phyloP scores from a whole-genome alignment of 2,113 vertebrate genomes.

The Coregonus clupeaformis region DNA sequence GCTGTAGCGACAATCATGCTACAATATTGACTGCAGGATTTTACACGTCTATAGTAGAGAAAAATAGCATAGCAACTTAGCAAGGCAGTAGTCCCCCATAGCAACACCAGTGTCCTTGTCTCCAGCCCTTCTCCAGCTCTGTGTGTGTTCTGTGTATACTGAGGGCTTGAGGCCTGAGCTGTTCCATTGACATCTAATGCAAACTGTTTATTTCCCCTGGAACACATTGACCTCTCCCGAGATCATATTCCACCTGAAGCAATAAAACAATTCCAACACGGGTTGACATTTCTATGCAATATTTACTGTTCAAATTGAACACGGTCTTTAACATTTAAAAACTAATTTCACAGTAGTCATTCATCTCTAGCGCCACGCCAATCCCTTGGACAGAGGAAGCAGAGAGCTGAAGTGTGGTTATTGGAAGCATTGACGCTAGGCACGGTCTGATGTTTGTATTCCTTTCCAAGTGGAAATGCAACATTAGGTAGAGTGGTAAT shows the following conservation, averaged over 20 bases:
- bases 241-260: conserved; percentile 54
- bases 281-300: conserved; percentile 64
- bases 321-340: conserved; percentile 69
- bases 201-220: conserved; percentile 65
- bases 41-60: neutral
- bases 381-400: conserved; percentile 7
- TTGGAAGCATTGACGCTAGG: neutral
- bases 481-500: neutral
- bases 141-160: conserved; percentile 13
- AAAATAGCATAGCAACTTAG: neutral
- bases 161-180: conserved; percentile 53
- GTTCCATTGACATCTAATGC: conserved; percentile 59
- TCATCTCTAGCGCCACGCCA: conserved; percentile 44
- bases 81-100: neutral
- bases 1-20: too few species aligned
- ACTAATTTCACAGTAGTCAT: conserved; percentile 56
- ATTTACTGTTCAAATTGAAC: conserved; percentile 65
- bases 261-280: conserved; percentile 69
- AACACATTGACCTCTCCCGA: conserved; percentile 58
- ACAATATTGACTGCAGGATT: neutral
- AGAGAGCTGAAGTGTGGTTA: neutral
- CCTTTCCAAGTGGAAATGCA: too few species aligned
- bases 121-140: conserved; percentile 12
- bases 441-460: neutral
- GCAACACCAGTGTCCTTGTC: conserved; percentile 15